Conservation (phyloP, 1,140 invertebrate genomes). For the Drosophila sturtevanti region DNA sequence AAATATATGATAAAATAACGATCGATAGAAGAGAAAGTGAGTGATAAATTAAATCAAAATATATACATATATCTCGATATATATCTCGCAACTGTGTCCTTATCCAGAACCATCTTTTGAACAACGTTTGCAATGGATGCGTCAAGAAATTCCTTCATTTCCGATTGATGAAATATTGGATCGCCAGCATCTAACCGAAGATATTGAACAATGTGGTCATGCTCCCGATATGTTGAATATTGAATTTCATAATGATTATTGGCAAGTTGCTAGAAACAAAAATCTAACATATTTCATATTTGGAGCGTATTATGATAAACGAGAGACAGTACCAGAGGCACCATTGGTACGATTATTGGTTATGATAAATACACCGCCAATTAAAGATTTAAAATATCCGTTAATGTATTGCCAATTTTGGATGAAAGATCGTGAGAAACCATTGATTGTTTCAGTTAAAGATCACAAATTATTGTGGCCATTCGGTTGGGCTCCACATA, state of each 20-base stretch:
- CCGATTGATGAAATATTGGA: conserved; percentile 49
- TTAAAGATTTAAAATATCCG: conserved; percentile 84
- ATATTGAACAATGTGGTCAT: conserved; percentile 28
- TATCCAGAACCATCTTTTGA: conserved; percentile 38
- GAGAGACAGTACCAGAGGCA: conserved; percentile 88
- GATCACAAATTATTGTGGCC: conserved; percentile 97
- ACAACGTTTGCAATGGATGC: conserved; percentile 44
- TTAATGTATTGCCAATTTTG: conserved; percentile 91
- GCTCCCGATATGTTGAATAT: conserved; percentile 42
- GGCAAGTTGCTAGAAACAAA: conserved; percentile 89
- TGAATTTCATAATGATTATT: conserved; percentile 82
- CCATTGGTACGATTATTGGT: conserved; percentile 91
- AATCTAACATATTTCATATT: conserved; percentile 94
- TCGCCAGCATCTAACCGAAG: not conserved
- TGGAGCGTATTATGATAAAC: conserved; percentile 92
- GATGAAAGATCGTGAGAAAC: conserved; percentile 90
- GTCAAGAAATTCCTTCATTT: conserved; percentile 58
- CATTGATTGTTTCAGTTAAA: conserved; percentile 88
- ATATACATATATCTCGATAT: not conserved
- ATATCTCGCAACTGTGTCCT: no score
- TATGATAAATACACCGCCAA: conserved; percentile 88
- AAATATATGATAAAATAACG: conserved; percentile 42
- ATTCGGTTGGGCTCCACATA: conserved; percentile 94
- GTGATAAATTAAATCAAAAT: not conserved
- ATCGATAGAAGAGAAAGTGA: conserved; percentile 48